Evolutionary conservation across 2,888 invertebrate species (phyloP), one percentile per base, ranked within the genome.

Genomic region (Cheilosia vulpina): DNA sequence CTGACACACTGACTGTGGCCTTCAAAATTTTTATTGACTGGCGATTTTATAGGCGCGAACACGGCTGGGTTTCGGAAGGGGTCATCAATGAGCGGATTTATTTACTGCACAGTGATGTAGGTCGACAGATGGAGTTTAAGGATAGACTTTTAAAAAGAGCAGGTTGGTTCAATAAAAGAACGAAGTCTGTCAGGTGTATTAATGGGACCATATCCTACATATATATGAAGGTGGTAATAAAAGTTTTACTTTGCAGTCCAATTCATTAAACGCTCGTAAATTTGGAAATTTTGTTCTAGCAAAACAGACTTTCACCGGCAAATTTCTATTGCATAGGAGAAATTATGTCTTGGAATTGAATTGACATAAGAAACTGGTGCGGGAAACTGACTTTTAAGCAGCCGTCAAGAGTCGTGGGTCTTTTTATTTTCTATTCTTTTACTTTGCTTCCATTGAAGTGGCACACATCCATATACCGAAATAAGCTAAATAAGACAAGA

Each of bases 1-100:
- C 80, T 84, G 84, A 84, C 84, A 84, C 71, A 84, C 75, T 84
- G 84, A 84, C 84, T 84, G 81, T 85, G 85, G 80, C 80, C 85
- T 80, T 85, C 85, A 81, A 68, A 71, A 52, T 41, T 71, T 47
- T 73, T 75, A 45, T 71, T 47, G 47, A 38, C 65, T 50, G 19
- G 21, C 27, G 53, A 55, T 79, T 83, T 80, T 72, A 62, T 73
- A 47, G 76, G 47, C 75, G 68, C 31, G 53, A 43, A 63, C 43
- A 71, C 60, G 34, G 75, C 45, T n/a, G 76, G 66, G 50, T 19
- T 11, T 60, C 11, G 31, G 27, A 55, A 31, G 63, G 58, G 69
- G 19, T 60, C 47, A 55, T 43, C 71, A 50, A 77, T 41, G 62
- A 66, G 45, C 60, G 71, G 76, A 76, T 66, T 65, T 76, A 66